Percentiles rank a stretch among this genome's conserved stretches.
Evolutionary conservation across 2,113 vertebrate species (phyloP).

Genomic region (Loxodonta africana): DNA sequence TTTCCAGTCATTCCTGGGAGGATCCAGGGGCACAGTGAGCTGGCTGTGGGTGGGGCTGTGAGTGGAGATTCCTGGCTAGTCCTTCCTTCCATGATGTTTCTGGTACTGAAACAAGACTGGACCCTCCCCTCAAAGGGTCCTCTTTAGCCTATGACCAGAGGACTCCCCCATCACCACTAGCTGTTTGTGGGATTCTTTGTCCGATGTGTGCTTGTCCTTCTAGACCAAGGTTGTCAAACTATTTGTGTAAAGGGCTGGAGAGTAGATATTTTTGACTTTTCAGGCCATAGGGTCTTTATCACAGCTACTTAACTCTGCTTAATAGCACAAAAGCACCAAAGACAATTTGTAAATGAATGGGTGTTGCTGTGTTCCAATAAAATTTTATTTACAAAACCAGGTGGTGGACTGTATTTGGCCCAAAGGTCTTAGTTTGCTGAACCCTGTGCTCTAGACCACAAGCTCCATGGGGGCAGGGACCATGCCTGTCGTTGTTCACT

Average conservation of each 20-base stretch:
- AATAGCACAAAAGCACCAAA: background rate
- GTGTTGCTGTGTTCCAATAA: background rate
- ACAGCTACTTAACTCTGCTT: background rate
- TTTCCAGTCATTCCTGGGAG: background rate
- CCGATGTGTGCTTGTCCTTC: background rate
- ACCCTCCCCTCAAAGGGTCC: background rate
- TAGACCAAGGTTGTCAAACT: background rate
- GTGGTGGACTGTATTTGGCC: background rate
- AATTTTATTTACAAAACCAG: background rate
- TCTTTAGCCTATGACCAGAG: background rate
- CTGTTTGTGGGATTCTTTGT: background rate
- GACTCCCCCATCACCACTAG: too few relatives aligned
- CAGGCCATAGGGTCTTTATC: background rate
- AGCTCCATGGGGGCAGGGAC: too few relatives aligned
- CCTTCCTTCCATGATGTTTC: background rate
- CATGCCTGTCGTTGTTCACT: background rate
- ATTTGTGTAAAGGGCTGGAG: background rate
- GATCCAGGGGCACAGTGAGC: background rate
- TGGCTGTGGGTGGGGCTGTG: background rate
- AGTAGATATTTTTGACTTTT: background rate
- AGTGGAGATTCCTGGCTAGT: too few relatives aligned
- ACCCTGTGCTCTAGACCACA: background rate
- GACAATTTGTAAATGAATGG: background rate
- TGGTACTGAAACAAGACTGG: background rate
- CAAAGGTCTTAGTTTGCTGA: background rate